Evolutionary conservation across 2,888 invertebrate genomes (phyloP).

Genomic region (Erebia palarica): DNA sequence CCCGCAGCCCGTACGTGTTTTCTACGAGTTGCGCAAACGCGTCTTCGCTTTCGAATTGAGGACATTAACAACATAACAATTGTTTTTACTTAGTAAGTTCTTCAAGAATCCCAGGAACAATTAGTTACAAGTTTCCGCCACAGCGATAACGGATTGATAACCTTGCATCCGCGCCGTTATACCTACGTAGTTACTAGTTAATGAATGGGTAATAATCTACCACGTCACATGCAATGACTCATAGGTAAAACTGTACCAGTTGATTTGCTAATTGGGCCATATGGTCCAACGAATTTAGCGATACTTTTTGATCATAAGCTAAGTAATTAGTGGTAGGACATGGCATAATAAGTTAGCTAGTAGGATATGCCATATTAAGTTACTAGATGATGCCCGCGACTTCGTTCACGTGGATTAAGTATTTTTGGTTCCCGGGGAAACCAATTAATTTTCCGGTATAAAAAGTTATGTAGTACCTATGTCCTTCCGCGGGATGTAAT

Average conservation of each 20-base stretch:
- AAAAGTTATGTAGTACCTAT: too few species aligned
- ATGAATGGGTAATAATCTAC: constrained; percentile 9
- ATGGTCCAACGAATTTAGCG: too few species aligned
- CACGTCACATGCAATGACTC: constrained; percentile 49
- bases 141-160: constrained; percentile 67
- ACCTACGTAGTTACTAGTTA: constrained; percentile 43
- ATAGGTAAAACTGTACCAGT: constrained; percentile 34
- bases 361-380: too few species aligned
- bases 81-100: constrained; percentile 20
- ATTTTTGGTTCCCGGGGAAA: too few species aligned
- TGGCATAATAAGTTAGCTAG: too few species aligned
- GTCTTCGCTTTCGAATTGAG: neutral
- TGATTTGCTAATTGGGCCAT: neutral
- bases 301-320: too few species aligned
- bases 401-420: too few species aligned
- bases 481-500: too few species aligned
- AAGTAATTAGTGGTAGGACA: too few species aligned
- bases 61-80: constrained; percentile 14
- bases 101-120: constrained; percentile 38
- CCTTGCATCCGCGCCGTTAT: constrained; percentile 59
- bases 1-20: neutral
- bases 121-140: constrained; percentile 54
- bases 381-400: too few species aligned
- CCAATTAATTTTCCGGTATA: too few species aligned
- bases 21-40: neutral